Conservation (phyloP, 2,888 invertebrate genomes). For the Lottia scabra region DNA sequence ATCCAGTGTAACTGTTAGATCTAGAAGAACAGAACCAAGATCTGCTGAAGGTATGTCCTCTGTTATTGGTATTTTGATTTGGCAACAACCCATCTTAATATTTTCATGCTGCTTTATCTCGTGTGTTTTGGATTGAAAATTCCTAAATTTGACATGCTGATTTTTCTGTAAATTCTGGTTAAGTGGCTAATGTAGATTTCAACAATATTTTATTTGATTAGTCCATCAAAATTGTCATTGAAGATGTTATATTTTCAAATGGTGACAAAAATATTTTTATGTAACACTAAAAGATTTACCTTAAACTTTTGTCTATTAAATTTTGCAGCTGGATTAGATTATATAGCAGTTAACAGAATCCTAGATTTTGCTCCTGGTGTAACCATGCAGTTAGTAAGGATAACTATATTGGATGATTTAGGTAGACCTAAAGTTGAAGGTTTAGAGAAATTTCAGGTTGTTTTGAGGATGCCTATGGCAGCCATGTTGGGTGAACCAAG, state of each 20-base stretch:
- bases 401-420: conserved; percentile 67
- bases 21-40: conserved; percentile 47
- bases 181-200: too few species aligned
- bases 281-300: too few species aligned
- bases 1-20: conserved; percentile 64
- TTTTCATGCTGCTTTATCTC: too few species aligned
- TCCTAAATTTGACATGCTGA: too few species aligned
- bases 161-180: too few species aligned
- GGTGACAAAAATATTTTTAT: too few species aligned
- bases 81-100: too few species aligned
- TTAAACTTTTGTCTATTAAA: neutral
- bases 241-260: too few species aligned
- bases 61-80: too few species aligned
- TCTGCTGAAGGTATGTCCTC: conserved; percentile 61
- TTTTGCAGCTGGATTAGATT: conserved; percentile 65
- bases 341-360: conserved; percentile 62
- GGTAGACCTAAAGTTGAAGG: conserved; percentile 66
- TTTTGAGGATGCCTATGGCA: conserved; percentile 62
- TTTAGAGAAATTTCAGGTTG: conserved; percentile 62
- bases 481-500: conserved; percentile 63
- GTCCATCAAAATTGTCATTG: too few species aligned
- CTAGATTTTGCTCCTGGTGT: conserved; percentile 65
- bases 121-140: too few species aligned
- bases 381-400: conserved; percentile 58
- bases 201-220: too few species aligned